Evolutionary conservation across 2,113 vertebrate species (phyloP).

Genomic region (Piaya cayana): DNA sequence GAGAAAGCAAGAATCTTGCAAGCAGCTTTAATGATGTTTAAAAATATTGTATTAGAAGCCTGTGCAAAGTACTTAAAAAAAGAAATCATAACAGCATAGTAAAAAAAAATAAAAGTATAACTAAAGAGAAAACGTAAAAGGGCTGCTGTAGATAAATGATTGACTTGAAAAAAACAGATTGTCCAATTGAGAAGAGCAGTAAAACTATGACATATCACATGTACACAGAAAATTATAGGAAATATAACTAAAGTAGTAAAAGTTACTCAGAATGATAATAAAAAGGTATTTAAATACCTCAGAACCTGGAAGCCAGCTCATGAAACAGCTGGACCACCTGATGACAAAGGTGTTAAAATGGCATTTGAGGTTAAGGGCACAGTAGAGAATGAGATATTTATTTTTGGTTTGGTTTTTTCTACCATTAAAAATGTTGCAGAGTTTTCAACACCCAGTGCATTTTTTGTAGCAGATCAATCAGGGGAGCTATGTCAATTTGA

Average conservation of each 20-base stretch:
- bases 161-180: neutral
- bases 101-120: neutral
- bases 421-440: neutral
- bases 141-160: neutral
- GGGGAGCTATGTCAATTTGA: neutral
- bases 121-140: neutral
- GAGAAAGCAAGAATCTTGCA: neutral
- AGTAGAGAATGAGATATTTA: neutral
- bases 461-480: neutral
- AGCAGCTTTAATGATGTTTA: neutral
- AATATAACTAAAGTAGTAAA: neutral
- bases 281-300: neutral
- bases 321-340: neutral
- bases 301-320: neutral
- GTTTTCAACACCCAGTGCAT: neutral
- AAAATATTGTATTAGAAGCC: neutral
- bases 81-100: neutral
- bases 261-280: neutral
- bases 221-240: neutral
- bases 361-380: neutral
- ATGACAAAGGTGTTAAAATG: neutral
- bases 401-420: neutral
- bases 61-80: neutral
- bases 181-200: neutral
- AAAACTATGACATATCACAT: neutral